These are phyloP conservation scores for Tragelaphus imberbis DNA, from an alignment of 2,113 vertebrate genomes.

Conservation along the genomic window DNA sequence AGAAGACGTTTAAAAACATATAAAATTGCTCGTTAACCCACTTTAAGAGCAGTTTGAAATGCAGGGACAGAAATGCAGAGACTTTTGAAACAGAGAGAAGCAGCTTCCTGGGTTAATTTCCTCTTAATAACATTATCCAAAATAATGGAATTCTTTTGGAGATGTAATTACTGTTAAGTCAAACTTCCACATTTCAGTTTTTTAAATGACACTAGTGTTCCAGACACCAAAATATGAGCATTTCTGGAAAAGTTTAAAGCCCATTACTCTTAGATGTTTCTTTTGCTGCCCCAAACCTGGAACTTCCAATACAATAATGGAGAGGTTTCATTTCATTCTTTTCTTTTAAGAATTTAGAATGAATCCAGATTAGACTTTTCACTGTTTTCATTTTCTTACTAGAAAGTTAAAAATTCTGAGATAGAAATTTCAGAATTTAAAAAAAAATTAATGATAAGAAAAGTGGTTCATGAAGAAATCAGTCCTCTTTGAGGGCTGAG, in stretches of 20 bases:
- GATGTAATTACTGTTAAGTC: background rate
- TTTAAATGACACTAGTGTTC: background rate
- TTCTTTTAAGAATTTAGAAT: background rate
- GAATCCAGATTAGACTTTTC: background rate
- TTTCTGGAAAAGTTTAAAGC: background rate
- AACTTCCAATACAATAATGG: background rate
- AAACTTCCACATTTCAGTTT: background rate
- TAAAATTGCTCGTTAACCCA: background rate
- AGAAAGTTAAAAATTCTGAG: background rate
- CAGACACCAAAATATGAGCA: background rate
- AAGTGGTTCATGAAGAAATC: background rate
- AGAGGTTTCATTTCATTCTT: background rate
- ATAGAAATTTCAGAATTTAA: conserved; percentile 8
- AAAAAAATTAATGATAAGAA: background rate
- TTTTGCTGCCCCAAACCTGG: background rate
- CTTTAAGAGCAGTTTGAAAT: background rate
- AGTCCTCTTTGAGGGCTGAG: too few species aligned
- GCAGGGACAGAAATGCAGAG: background rate
- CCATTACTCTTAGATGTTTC: background rate
- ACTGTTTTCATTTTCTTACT: background rate
- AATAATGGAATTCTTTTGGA: background rate
- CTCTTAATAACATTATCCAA: background rate
- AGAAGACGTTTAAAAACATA: background rate
- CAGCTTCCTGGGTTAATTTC: background rate
- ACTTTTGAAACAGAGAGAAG: background rate